Evolutionary conservation across 2,888 invertebrate species (phyloP).

Genomic region (Microctonus hyperodae): DNA sequence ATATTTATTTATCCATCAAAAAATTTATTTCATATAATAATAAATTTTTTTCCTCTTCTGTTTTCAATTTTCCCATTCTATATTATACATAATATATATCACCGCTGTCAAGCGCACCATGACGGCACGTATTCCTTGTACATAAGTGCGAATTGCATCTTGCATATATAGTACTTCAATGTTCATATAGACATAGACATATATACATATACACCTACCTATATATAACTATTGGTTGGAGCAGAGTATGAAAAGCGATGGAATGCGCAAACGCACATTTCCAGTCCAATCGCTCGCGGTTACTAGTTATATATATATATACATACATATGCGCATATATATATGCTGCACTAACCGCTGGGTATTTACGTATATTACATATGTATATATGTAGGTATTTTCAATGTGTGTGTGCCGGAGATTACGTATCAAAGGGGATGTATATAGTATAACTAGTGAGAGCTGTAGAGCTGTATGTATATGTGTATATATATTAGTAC

Average conservation of each 20-base stretch:
- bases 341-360: constrained; percentile 12
- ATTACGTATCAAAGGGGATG: constrained; percentile 15
- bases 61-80: constrained; percentile 28
- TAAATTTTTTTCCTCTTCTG: constrained; percentile 5
- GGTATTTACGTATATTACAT: constrained; percentile 7
- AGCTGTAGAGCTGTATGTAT: too few relatives aligned
- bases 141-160: constrained; percentile 31
- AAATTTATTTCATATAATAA: neutral
- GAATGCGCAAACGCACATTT: constrained; percentile 29
- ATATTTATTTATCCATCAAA: neutral
- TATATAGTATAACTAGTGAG: neutral
- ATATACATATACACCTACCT: too few relatives aligned
- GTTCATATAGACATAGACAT: neutral
- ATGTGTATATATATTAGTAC: too few relatives aligned
- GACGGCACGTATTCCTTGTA: constrained; percentile 32
- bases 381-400: constrained; percentile 20
- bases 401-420: constrained; percentile 1
- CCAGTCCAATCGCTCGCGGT: constrained; percentile 27
- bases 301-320: constrained; percentile 4
- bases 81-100: too few relatives aligned
- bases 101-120: constrained; percentile 19
- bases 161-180: constrained; percentile 1
- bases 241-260: neutral
- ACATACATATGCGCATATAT: too few relatives aligned
- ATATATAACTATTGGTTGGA: constrained; percentile 6